Base-by-base conservation (phyloP, 1,140 invertebrate genomes). In the Euura saliciscinereae region DNA sequence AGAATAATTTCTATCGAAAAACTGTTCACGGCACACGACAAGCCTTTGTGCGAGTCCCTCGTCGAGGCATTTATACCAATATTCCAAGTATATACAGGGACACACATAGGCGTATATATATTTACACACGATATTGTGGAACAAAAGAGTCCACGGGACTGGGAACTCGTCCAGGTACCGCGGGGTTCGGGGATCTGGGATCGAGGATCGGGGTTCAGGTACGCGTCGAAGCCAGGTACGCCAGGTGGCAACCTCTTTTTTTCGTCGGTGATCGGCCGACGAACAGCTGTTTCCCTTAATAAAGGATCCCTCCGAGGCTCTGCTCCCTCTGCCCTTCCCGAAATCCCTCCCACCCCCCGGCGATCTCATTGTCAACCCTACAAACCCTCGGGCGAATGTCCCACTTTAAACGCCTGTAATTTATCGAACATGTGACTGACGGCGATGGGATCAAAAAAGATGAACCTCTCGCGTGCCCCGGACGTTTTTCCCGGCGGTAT, bases 251-350 rank as follows among this genome's bases (percentile, higher is more conserved):
- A n/a, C 51, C 51, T 59, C 51, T 59, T 28, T 59, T 59, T 59
- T 59, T 59, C 51, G 13, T 59, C 51, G 51, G 51, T n/a, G 51
- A 59, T 59, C 51, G 51, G 51, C 51, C 51, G 51, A 6, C 51
- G 51, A 59, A 59, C 51, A 59, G 51, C 51, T 59, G 51, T 59
- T 59, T 59, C 51, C 51, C 51, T 59, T 59, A 59, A 59, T 59
- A 59, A 59, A 59, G 51, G 51, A 59, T 8, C 51, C 51, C 51
- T 59, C 13, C 51, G 28, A 28, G 28, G 28, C 28, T 28, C 28
- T 28, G 28, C 28, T 28, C 28, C 28, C 28, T 28, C 28, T 28
- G 28, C 28, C 28, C 28, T 28, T 28, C 51, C 51, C 51, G 13
- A 59, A 59, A 59, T 59, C 51, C 3, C 13, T 8, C 51, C 13